Base-by-base conservation (phyloP, 2,888 invertebrate genomes). In the Lithosia quadra region DNA sequence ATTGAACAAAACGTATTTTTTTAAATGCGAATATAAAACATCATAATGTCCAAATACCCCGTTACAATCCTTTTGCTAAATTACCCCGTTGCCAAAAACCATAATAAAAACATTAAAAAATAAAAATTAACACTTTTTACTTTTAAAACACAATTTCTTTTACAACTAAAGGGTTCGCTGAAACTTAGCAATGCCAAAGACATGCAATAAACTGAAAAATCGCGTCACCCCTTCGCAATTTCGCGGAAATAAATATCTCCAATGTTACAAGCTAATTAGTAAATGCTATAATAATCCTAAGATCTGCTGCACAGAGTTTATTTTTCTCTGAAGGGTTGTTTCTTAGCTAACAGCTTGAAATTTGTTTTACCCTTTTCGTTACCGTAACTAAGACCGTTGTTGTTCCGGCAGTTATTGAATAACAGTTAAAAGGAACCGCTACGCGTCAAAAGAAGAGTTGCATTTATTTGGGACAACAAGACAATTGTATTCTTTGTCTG, bases 351-450 rank as follows among this genome's bases (percentile, higher is more conserved):
- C 83, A 80, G 84, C 80, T 73, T 80, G 74, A 83, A 60, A 84
- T 82, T 86, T 86, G 87, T 91, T 55, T 90, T 87, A 92, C 91
- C 92, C 93, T 90, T 79, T 92, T 90, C 85, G 80, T 86, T 86
- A 90, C 92, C 90, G 92, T 93, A 91, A 89, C 89, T 88, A 86
- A 85, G 85, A 88, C 88, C 85, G 90, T 91, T 90, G n/a, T 85
- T 87, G 87, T 89, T 74, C 79, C 75, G 85, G 90, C 89, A 82
- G 86, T 87, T 85, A 84, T 86, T 87, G 81, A 87, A 86, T 87
- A 87, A 88, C 86, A 79, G 88, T 86, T 84, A 86, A 91, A 91
- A 86, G 86, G 88, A 79, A 90, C 93, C 94, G 93, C 93, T 94
- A 91, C 82, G 80, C 79, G 77, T 88, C 84, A 87, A 88, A 86